Evolutionary conservation across 1,140 invertebrate genomes (phyloP).

Genomic region (Drosophila leontia): DNA sequence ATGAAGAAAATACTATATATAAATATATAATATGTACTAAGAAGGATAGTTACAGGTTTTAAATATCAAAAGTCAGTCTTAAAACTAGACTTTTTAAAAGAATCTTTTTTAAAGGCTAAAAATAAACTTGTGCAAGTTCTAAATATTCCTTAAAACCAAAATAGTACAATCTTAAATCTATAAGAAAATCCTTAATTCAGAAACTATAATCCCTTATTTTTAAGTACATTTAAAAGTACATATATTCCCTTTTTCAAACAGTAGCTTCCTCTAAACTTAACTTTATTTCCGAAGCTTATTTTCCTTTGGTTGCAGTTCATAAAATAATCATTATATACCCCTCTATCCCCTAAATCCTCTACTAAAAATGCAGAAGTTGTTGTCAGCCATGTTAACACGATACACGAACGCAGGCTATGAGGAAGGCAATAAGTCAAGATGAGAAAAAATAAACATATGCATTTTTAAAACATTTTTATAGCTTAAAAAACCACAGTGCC

Average conservation of each 20-base stretch:
- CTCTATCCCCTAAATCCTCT: not conserved
- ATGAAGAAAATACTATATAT: too few species aligned
- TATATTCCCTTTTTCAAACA: too few species aligned
- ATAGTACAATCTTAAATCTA: too few species aligned
- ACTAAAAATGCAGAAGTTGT: constrained; percentile 42
- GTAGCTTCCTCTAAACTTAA: not conserved
- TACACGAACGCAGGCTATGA: constrained; percentile 18
- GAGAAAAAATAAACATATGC: constrained; percentile 23
- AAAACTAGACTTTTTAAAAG: not conserved
- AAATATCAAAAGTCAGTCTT: too few species aligned
- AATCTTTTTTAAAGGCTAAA: not conserved
- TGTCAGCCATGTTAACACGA: constrained; percentile 34
- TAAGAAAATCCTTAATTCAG: not conserved
- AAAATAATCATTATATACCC: constrained; percentile 3
- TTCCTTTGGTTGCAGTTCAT: not conserved
- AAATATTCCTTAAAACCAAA: too few species aligned
- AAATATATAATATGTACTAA: too few species aligned
- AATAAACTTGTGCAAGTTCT: too few species aligned
- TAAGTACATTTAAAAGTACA: too few species aligned
- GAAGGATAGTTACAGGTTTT: too few species aligned
- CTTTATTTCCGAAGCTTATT: not conserved
- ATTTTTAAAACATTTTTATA: constrained; percentile 39
- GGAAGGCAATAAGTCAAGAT: constrained; percentile 36
- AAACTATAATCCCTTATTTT: not conserved
- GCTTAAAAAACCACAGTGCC: constrained; percentile 38